Conservation (phyloP, 2,113 vertebrate genomes). For the human (Homo sapiens) region GRCh38 chr6:28953501-28954000, state of each 20-base stretch:
- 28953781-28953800: neutral
- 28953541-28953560: neutral
- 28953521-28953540: no score
- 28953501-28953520: no score
- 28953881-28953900: neutral
- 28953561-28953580: neutral
- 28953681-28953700: no score
- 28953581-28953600: neutral
- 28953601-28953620: accelerated
- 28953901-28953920: neutral
- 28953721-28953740: neutral
- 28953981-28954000: neutral
- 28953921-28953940: neutral
- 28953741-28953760: neutral
- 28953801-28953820: neutral
- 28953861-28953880: no score
- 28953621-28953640: neutral
- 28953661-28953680: neutral
- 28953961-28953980: neutral
- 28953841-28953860: no score
- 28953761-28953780: neutral
- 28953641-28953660: neutral
- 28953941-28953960: no score
- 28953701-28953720: neutral
- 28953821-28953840: no score